phyloP scores from a whole-genome alignment of 2,888 invertebrate genomes.

The Trissolcus brochymenae region DNA sequence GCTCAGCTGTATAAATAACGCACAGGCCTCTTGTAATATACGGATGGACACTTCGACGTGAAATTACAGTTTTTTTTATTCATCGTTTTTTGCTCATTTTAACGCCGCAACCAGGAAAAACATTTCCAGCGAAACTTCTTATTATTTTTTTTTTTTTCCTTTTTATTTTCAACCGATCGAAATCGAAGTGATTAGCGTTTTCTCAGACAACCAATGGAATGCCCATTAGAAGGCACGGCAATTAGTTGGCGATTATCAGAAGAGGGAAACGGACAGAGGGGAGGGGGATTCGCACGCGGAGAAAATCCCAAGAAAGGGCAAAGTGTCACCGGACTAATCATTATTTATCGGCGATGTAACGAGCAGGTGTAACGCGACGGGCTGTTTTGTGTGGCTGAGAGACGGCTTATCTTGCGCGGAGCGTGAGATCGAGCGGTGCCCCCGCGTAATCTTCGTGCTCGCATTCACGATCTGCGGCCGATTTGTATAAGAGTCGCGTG shows the following conservation, averaged over 20 bases:
- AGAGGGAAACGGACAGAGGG: neutral
- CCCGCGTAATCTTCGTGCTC: slow-evolving; percentile 52
- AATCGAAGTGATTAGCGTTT: slow-evolving; percentile 37
- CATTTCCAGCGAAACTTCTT: neutral
- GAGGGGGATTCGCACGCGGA: slow-evolving; percentile 28
- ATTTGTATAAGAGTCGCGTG: slow-evolving; percentile 55
- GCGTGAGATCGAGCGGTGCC: slow-evolving; percentile 52
- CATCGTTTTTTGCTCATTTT: too few species aligned
- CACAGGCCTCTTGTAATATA: slow-evolving; percentile 15
- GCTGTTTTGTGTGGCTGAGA: slow-evolving; percentile 17
- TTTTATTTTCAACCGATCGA: slow-evolving; percentile 14
- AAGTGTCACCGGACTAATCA: slow-evolving; percentile 52
- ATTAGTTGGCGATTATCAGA: slow-evolving; percentile 48
- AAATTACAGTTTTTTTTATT: slow-evolving; percentile 6
- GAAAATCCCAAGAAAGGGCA: slow-evolving; percentile 36
- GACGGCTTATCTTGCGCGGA: slow-evolving; percentile 47
- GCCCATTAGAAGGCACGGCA: slow-evolving; percentile 35
- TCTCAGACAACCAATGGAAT: slow-evolving; percentile 35
- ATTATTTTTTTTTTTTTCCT: too few species aligned
- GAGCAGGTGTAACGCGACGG: slow-evolving; percentile 47
- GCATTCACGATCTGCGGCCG: slow-evolving; percentile 50
- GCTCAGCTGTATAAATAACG: slow-evolving; percentile 25
- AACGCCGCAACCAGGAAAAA: neutral
- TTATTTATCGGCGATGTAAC: slow-evolving; percentile 41
- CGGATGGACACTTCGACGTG: neutral